phyloP scores from a whole-genome alignment of 2,888 invertebrate genomes.

The Prostheceraeus crozeri region DNA sequence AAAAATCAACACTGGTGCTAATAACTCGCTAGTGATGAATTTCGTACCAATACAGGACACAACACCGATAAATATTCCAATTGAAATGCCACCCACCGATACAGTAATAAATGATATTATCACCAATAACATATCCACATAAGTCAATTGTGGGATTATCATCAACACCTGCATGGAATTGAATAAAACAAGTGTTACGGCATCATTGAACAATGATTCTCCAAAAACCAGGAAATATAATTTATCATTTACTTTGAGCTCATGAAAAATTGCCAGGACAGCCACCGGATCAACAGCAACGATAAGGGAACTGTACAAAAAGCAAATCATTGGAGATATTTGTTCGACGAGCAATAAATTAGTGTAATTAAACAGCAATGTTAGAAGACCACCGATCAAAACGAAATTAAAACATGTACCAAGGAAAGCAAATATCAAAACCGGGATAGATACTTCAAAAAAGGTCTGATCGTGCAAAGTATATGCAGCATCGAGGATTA shows the following conservation, averaged over 20 bases:
- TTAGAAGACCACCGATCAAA: background rate
- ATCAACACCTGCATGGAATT: background rate
- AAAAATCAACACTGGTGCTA: background rate
- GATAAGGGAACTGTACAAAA: background rate
- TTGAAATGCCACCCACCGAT: background rate
- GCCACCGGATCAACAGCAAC: slow-evolving; percentile 7
- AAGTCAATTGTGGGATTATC: background rate
- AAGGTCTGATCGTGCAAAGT: slow-evolving; percentile 1
- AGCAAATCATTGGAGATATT: background rate
- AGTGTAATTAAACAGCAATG: background rate
- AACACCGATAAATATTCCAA: background rate
- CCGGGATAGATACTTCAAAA: background rate
- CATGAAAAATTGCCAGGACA: background rate
- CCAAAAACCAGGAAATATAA: slow-evolving; percentile 2
- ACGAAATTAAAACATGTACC: background rate
- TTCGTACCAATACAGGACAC: too few relatives aligned
- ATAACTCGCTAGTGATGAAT: background rate
- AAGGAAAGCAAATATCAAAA: background rate
- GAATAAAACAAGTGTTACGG: background rate
- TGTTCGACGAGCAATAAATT: background rate
- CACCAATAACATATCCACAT: background rate
- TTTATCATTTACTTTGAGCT: background rate
- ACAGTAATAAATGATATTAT: background rate
- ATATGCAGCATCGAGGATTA: slow-evolving; percentile 2
- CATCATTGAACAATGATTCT: slow-evolving; percentile 13